Base-by-base conservation (phyloP, 2,797 vertebrate genomes). In the Lates japonicus region DNA sequence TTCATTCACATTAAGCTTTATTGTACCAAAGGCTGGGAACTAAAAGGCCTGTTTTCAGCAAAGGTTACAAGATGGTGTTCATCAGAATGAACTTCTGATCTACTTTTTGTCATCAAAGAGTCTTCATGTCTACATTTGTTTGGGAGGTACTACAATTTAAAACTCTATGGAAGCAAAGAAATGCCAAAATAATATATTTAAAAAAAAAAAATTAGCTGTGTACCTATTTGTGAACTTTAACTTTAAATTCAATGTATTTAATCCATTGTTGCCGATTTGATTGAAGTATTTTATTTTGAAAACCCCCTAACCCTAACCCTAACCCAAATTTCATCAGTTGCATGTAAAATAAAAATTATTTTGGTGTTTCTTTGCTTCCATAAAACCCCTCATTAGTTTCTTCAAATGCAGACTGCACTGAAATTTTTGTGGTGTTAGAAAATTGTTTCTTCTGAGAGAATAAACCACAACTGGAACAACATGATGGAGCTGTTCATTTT, bases 401-500 rank as follows among this genome's bases (percentile, higher is more conserved):
- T 29, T 35, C 7, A 20, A 7, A 39, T 39, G 39, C 25, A 29
- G 2, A 29, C 25, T 29, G 25, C 25, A 39, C 39, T 9, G 39
- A 3, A 67, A 71, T 13, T 22, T 10, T 42, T 44, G 51, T 22
- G 19, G 52, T 70, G 57, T 64, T 1, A 20, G 19, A 55, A 69
- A 67, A 66, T 9, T 19, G 1, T 63, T 68, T 80, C 25, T 61
- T 54, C 69, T 39, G 25, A 67, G 0, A 59, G 37, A 71, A 76
- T 31, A 78, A 73, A 76, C 25, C n/a, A 76, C 74, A 78, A 20
- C 8, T 29, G 41, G 55, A 60, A 68, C 75, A 71, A 2, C 2
- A 20, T 37, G 31, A 61, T 35, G 9, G 35, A 35, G 25, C 29
- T 14, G 19, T 61, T 46, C n/a, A 7, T 37, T 76, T 77, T 72